Evolutionary conservation across 2,113 vertebrate genomes (phyloP), one percentile per base, ranked within the genome.

Genomic region (human (Homo sapiens)): DNA sequence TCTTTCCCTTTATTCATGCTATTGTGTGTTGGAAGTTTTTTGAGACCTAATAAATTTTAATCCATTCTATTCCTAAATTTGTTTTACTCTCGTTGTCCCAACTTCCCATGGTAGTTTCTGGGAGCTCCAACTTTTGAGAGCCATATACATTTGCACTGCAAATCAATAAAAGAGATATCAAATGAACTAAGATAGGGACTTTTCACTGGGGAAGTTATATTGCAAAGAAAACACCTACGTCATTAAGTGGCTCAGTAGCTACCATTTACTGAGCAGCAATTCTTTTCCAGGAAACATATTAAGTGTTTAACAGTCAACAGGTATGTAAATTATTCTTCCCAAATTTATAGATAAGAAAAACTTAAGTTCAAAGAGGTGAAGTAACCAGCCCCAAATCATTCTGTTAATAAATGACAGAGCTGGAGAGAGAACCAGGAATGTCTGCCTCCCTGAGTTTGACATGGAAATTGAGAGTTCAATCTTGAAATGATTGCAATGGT

Each of bases 31-130:
- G 76, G 75, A 92, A 89, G 18, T n/a, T 70, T 96, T 86, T 83
- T 55, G 89, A 93, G 76, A 95, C 68, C 78, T 78, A 88, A 96
- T 88, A 83, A 70, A 90, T 93, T 30, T 80, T 82, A 25, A 86
- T 94, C 52, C 35, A 11, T 82, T 57, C n/a, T 55, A 64, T 17
- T 81, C 10, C 48, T 73, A 76, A 84, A 6, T 75, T 13, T 45
- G 1, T 12, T 85, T 72, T 27, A 61, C 25, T 76, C 72, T 82
- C 55, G 45, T 5, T 81, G 68, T 22, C 45, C 18, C 73, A 68
- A 38, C 17, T 40, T 82, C 27, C 50, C 45, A 18, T 5, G 8
- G 64, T 0, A 89, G 86, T 59, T 68, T 50, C 40, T 38, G 25
- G 8, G 57, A 61, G n/a, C 35, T 78, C 59, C n/a, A 50, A 52